A percentile compares a stretch with the other conserved stretches of the same genome.
phyloP scores from a whole-genome alignment of 2,888 invertebrate genomes.

The Orthosia incerta region DNA sequence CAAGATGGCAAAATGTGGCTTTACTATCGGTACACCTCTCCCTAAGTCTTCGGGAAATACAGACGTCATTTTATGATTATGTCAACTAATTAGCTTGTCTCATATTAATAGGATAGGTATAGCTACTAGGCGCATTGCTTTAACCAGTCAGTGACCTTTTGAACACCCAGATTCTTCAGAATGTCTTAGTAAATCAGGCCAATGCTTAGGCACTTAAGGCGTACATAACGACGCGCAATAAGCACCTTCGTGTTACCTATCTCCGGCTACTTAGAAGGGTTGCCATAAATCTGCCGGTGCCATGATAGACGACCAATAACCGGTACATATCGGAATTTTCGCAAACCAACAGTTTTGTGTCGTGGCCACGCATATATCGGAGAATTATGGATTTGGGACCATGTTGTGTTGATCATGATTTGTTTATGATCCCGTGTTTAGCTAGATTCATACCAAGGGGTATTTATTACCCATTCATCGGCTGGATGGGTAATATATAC shows the following conservation, averaged over 20 bases:
- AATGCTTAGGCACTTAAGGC: not conserved
- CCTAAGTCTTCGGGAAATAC: too few species aligned
- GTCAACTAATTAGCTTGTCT: too few species aligned
- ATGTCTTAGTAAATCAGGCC: not conserved
- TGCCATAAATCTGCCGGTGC: conserved; percentile 49
- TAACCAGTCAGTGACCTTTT: too few species aligned
- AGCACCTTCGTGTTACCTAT: conserved; percentile 37
- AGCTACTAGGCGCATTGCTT: too few species aligned
- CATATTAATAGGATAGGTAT: too few species aligned
- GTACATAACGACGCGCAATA: conserved; percentile 13
- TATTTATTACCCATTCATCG: too few species aligned
- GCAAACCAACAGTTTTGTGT: conserved; percentile 32
- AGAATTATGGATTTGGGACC: conserved; percentile 27
- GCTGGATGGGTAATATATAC: too few species aligned
- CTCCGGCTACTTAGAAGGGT: conserved; percentile 35
- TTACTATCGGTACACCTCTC: too few species aligned
- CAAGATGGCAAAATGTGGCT: too few species aligned
- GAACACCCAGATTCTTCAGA: too few species aligned
- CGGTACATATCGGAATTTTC: conserved; percentile 24
- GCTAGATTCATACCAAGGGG: too few species aligned
- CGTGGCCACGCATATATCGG: conserved; percentile 22
- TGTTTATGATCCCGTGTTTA: conserved; percentile 9
- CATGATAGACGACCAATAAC: conserved; percentile 33
- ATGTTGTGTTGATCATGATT: not conserved
- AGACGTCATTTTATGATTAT: too few species aligned